Base-by-base conservation (phyloP, 1,140 invertebrate genomes). In the Dufourea novaeangliae region DNA sequence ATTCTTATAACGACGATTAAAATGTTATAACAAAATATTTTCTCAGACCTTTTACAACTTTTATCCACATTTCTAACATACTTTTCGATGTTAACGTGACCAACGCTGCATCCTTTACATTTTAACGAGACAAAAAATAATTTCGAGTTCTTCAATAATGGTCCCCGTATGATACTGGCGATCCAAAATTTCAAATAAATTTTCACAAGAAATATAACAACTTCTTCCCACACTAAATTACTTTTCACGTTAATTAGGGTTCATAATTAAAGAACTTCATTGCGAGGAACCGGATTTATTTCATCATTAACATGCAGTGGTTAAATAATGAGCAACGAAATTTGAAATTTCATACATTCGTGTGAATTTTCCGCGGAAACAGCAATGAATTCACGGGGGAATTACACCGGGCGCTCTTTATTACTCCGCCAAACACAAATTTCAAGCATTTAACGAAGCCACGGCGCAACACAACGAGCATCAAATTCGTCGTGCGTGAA, bases 401-500 rank as follows among this genome's bases (percentile, higher is more conserved):
- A 62, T 17, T 72, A n/a, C 37, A 27, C 11, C 22, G 32, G 57
- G 14, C 63, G 25, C 37, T 62, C 57, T 63, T 63, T 72, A 63
- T 72, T n/a, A n/a, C 70, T n/a, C 29, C 11, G 2, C 0, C 29
- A 12, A 34, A 34, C 34, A 57, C 37, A 20, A 63, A 50, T 72
- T 63, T 27, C 70, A 63, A 63, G 32, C 37, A 63, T 37, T 62
- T 25, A 44, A 71, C 39, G 29, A 32, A 61, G n/a, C 25, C 22
- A n/a, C 4, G n/a, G 25, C 44, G 17, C 8, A 46, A 10, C 8
- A 22, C 10, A 14, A 22, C 7, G 11, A 62, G 34, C 34, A 25
- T 41, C 39, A 34, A 62, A 25, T n/a, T 27, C 20, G 17, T 2
- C 11, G 2, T 20, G 3, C 12, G 8, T 11, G 2, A 11, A 39